These are phyloP conservation scores for Cephus pygmeus DNA, from an alignment of 2,888 invertebrate species.

Conservation along the genomic window DNA sequence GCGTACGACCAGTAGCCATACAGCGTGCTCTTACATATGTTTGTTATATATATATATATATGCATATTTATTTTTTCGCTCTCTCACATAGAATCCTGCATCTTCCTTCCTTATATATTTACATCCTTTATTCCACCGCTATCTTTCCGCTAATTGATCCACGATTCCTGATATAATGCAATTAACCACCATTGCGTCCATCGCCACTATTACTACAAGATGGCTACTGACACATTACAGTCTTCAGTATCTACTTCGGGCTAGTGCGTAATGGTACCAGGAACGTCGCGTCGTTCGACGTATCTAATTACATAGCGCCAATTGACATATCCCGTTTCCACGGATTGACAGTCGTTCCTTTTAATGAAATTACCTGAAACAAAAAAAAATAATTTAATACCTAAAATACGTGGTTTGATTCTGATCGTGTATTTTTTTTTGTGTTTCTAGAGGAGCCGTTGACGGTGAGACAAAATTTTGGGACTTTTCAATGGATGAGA, in stretches of 20 bases:
- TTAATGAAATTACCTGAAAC: not conserved
- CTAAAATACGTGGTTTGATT: not conserved
- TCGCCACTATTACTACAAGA: not conserved
- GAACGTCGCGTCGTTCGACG: constrained; percentile 33
- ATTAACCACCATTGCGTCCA: not conserved
- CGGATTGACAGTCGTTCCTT: constrained; percentile 7
- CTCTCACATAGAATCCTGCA: not conserved
- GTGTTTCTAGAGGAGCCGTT: not conserved
- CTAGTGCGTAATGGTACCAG: constrained; percentile 18
- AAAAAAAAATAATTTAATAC: not conserved
- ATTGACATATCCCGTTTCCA: constrained; percentile 41
- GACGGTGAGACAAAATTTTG: too few species aligned
- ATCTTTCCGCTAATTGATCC: constrained; percentile 2
- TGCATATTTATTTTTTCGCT: not conserved
- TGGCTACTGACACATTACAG: constrained; percentile 1
- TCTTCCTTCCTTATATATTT: not conserved
- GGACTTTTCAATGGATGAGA: not conserved
- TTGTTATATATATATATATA: not conserved
- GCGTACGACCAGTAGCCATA: constrained; percentile 17
- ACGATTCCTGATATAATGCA: not conserved
- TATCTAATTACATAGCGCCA: constrained; percentile 41
- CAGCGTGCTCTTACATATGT: not conserved
- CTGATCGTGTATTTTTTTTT: not conserved
- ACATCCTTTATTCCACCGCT: not conserved
- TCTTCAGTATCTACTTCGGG: not conserved